These are phyloP conservation scores for Dinocampus coccinellae DNA, from an alignment of 2,888 invertebrate species.

Conservation along the genomic window DNA sequence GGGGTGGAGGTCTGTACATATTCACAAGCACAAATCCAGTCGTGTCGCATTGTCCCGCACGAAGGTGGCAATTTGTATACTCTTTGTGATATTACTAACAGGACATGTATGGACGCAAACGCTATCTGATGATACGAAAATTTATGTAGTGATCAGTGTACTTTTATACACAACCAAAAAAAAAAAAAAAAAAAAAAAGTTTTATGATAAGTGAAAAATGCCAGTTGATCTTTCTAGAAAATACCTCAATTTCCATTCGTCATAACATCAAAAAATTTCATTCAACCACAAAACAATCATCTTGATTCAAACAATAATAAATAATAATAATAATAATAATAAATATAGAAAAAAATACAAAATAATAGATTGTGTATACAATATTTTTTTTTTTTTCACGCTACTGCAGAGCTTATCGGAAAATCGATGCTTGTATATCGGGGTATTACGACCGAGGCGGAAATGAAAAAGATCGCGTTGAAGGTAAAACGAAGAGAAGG, in stretches of 20 bases:
- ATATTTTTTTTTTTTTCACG: constrained; percentile 12
- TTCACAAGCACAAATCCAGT: constrained; percentile 34
- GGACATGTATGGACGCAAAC: constrained; percentile 45
- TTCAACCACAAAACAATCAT: not conserved
- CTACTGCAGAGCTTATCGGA: constrained; percentile 7
- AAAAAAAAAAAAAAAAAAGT: constrained; percentile 15
- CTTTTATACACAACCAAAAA: not conserved
- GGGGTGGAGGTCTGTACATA: not conserved
- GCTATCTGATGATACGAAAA: constrained; percentile 55
- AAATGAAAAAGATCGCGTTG: constrained; percentile 32
- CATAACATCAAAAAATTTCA: not conserved
- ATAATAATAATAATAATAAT: not conserved
- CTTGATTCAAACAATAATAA: not conserved
- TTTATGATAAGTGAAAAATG: constrained; percentile 28
- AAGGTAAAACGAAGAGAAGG: constrained; percentile 10
- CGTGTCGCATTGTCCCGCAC: constrained; percentile 52
- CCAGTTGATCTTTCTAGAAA: constrained; percentile 31
- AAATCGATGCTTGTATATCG: constrained; percentile 13
- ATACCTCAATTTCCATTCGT: not conserved
- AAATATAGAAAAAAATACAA: not conserved
- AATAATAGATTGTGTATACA: not conserved
- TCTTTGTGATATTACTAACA: constrained; percentile 51
- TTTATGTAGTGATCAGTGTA: constrained; percentile 47
- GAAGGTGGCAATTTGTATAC: constrained; percentile 57
- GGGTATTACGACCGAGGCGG: constrained; percentile 20